Evolutionary conservation across 2,888 invertebrate genomes (phyloP).

Genomic region (Calephelis perditalis): DNA sequence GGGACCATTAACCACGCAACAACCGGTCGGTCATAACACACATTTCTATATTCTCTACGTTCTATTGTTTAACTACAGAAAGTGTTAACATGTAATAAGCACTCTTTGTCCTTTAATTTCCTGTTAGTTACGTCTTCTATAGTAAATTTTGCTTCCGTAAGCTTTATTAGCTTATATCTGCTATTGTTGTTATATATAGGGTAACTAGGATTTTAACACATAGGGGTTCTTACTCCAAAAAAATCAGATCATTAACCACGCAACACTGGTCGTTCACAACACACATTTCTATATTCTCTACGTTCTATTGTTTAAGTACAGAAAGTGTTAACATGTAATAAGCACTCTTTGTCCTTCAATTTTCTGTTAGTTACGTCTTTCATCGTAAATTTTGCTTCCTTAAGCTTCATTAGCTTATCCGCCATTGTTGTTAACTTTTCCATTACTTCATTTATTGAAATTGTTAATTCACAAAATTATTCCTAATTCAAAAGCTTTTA

Average conservation of each 20-base stretch:
- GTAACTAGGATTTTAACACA: too few species aligned
- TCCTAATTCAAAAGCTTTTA: constrained; percentile 33
- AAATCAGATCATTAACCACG: too few species aligned
- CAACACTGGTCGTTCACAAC: too few species aligned
- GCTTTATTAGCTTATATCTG: constrained; percentile 70
- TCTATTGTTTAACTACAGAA: too few species aligned
- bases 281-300: too few species aligned
- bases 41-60: too few species aligned
- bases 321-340: too few species aligned
- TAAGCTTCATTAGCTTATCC: constrained; percentile 73
- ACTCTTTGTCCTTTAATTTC: constrained; percentile 78
- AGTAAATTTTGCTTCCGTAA: constrained; percentile 72
- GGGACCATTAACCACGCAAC: too few species aligned
- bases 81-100: constrained; percentile 23
- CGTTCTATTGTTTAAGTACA: too few species aligned
- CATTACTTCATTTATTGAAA: constrained; percentile 72
- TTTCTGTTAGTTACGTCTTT: constrained; percentile 69
- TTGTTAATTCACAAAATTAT: constrained; percentile 68
- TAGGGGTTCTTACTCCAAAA: too few species aligned
- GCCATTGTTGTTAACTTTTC: constrained; percentile 75
- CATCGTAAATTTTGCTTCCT: constrained; percentile 71
- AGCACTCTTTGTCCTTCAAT: constrained; percentile 75
- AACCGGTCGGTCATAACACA: too few species aligned
- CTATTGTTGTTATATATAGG: constrained; percentile 63
- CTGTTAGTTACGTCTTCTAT: constrained; percentile 65